Conservation (phyloP, 2,888 invertebrate species). For the Scaptodrosophila latifasciaeformis region DNA sequence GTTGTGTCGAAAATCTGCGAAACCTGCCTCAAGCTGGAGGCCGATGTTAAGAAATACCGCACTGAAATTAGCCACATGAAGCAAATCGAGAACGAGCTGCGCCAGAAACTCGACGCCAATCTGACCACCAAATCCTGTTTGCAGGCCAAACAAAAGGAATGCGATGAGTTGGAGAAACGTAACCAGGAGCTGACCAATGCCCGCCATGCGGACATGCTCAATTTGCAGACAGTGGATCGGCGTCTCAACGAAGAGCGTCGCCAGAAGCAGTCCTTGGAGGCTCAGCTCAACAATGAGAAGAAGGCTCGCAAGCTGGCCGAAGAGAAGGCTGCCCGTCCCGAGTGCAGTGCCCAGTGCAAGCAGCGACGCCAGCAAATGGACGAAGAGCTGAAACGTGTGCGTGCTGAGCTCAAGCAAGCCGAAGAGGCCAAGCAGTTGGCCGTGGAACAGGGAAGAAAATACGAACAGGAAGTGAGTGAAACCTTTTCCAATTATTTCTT, state of each 20-base stretch:
- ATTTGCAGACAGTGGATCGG: constrained; percentile 85
- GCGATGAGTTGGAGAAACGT: constrained; percentile 90
- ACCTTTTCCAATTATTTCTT: no score
- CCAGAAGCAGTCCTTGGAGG: constrained; percentile 83
- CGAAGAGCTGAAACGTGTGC: constrained; percentile 80
- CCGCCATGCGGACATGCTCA: constrained; percentile 86
- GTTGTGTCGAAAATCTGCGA: constrained; percentile 75
- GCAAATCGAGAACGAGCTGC: constrained; percentile 74
- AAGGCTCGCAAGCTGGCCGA: constrained; percentile 80
- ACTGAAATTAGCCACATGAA: constrained; percentile 74
- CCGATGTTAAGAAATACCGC: constrained; percentile 74
- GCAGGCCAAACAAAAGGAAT: constrained; percentile 83
- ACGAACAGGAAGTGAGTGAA: constrained; percentile 72
- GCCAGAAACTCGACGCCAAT: constrained; percentile 77
- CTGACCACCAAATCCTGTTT: constrained; percentile 85
- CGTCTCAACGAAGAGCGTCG: constrained; percentile 89
- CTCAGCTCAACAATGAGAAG: constrained; percentile 83
- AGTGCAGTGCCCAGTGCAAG: constrained; percentile 83
- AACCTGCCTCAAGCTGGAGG: constrained; percentile 73
- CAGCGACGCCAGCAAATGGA: constrained; percentile 81
- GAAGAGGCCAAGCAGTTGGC: constrained; percentile 80
- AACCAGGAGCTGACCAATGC: constrained; percentile 84
- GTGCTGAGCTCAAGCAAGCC: constrained; percentile 80
- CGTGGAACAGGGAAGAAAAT: constrained; percentile 73
- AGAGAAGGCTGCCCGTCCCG: constrained; percentile 76